Evolutionary conservation across 2,113 vertebrate genomes (phyloP).

Genomic region (Antechinus flavipes): DNA sequence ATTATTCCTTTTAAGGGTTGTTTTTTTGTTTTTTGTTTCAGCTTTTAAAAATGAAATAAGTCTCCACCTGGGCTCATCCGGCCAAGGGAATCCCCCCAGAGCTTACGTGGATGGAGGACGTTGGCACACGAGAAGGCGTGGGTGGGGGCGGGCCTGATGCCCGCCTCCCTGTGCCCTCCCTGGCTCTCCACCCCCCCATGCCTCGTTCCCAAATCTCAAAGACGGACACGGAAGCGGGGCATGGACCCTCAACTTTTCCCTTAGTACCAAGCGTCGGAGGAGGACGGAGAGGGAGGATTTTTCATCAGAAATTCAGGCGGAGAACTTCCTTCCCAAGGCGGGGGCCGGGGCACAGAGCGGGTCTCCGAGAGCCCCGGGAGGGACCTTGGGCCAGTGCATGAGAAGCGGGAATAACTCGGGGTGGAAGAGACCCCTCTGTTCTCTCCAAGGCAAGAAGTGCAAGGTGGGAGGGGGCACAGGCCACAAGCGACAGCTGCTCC

Average conservation of each 20-base stretch:
- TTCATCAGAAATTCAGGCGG: slow-evolving; percentile 27
- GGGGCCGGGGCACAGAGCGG: background rate
- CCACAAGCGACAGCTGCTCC: background rate
- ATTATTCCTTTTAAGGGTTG: slow-evolving; percentile 67
- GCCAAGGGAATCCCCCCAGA: background rate
- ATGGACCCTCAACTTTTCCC: background rate
- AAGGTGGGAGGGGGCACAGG: slow-evolving; percentile 1
- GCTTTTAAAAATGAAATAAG: slow-evolving; percentile 81
- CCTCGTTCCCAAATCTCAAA: background rate
- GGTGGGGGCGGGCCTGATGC: background rate
- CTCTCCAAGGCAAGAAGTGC: slow-evolving; percentile 19
- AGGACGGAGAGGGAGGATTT: background rate
- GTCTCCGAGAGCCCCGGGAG: slow-evolving; percentile 21
- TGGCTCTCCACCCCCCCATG: background rate
- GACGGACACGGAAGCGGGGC: background rate
- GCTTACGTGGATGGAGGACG: background rate
- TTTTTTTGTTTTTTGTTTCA: slow-evolving; percentile 79
- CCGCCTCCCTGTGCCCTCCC: background rate
- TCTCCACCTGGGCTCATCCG: slow-evolving; percentile 57
- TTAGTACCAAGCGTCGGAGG: background rate
- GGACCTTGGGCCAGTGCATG: slow-evolving; percentile 65
- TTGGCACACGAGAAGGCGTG: background rate
- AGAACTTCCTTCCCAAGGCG: slow-evolving; percentile 27
- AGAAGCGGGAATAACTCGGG: slow-evolving; percentile 11
- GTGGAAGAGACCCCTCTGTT: background rate